Base-by-base conservation (phyloP, 2,888 invertebrate species). In the Frankliniella fusca region DNA sequence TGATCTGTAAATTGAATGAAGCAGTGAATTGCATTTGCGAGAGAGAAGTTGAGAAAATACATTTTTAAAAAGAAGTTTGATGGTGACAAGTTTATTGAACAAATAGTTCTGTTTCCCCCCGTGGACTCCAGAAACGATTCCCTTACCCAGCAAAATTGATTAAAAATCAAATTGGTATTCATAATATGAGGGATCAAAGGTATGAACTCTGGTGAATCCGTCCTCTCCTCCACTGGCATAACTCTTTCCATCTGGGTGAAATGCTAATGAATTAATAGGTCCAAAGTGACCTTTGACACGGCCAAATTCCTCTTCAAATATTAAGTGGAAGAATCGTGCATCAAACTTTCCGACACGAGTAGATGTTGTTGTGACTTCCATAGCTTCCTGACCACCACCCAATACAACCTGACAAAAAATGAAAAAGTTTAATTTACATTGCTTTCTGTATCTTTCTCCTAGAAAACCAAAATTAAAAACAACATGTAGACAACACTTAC, bases 251-350 rank as follows among this genome's bases (percentile, higher is more conserved):
- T 97, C 97, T 1, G 99, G 99, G 90, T 98, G 98, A 90, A 99
- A 99, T 81, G 96, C 94, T 85, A 99, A 92, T 89, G 97, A 97
- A 92, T 99, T 99, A 87, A 99, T 99, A 1, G 99, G 99, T 86
- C 99, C 99, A 87, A 99, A 99, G 90, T 99, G 99, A 83, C 99
- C 99, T 88, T 99, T 99, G n/a, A 99, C 94, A 83, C 97, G 91
- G 0, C 95, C 98, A 89, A 98, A 98, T 88, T 98, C 98, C 87
- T 98, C 97, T 89, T 98, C 98, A 88, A 97, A 98, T 48, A 98
- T 94, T 86, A 97, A 90, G 88, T 98, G 97, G 92, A 95, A 99
- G 90, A 98, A 97, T 82, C 88, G 94, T 15, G 94, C 97, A 88
- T 99, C 99, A 88, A 99, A 99, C 90, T 99, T 99, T 82, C 99